These are phyloP conservation scores for Trichechus manatus DNA, from an alignment of 2,113 vertebrate genomes.

Conservation along the genomic window DNA sequence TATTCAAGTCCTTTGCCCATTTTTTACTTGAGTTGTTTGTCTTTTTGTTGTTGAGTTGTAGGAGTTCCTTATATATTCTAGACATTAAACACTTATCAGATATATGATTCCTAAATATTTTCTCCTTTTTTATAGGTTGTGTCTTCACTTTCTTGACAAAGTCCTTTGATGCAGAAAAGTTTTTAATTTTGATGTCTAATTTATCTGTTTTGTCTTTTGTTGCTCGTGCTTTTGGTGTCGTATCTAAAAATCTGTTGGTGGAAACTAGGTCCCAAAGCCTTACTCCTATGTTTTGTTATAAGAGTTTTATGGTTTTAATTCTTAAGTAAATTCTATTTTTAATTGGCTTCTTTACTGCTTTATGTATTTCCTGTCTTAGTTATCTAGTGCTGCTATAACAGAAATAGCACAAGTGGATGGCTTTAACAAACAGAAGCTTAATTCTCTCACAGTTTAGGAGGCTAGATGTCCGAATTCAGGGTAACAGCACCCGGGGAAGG, in stretches of 20 bases:
- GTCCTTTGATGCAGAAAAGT: background rate
- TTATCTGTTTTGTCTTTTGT: background rate
- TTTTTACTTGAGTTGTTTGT: background rate
- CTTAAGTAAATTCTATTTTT: conserved; percentile 36
- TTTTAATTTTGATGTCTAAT: background rate
- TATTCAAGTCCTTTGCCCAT: background rate
- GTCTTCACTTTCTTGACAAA: background rate
- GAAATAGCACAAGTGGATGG: no score
- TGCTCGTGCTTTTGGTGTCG: background rate
- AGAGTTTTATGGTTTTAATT: background rate
- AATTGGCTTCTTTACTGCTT: conserved; percentile 32
- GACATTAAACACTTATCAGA: background rate
- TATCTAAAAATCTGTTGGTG: background rate
- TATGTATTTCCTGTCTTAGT: background rate
- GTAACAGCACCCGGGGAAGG: no score
- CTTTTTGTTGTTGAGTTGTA: background rate
- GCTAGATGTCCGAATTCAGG: no score
- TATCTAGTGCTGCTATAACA: no score
- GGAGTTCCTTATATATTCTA: background rate
- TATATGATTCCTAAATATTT: background rate
- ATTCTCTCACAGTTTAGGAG: no score
- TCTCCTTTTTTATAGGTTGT: background rate
- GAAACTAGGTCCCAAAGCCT: background rate
- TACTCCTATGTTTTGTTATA: background rate
- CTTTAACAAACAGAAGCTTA: no score